These are phyloP conservation scores for Nemotelus nigrinus DNA, from an alignment of 2,888 invertebrate genomes.

Conservation along the genomic window DNA sequence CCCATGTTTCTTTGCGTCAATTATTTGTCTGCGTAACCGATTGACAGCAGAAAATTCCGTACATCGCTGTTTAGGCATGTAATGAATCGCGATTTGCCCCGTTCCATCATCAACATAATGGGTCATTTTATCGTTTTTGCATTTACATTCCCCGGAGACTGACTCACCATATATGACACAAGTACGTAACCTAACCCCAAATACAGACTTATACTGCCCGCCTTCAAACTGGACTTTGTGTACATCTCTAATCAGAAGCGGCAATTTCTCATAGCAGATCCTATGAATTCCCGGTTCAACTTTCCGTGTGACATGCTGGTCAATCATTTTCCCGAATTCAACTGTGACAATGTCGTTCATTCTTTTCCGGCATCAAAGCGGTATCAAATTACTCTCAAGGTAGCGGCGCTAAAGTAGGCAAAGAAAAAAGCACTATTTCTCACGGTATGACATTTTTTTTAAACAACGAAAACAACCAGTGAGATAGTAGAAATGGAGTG, in stretches of 20 bases:
- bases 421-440: too few species aligned
- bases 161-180: conserved; percentile 48
- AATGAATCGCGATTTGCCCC: conserved; percentile 46
- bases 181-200: conserved; percentile 42
- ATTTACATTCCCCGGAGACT: conserved; percentile 10
- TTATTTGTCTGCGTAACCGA: not conserved
- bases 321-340: too few species aligned
- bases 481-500: too few species aligned
- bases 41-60: not conserved
- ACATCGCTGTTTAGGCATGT: not conserved
- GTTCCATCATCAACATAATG: conserved; percentile 52
- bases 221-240: conserved; percentile 23
- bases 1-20: not conserved
- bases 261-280: conserved; percentile 8
- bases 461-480: too few species aligned
- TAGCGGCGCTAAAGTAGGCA: too few species aligned
- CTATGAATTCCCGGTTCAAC: too few species aligned
- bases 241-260: conserved; percentile 50
- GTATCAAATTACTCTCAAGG: too few species aligned
- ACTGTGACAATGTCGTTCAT: too few species aligned
- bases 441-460: too few species aligned
- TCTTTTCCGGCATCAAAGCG: too few species aligned
- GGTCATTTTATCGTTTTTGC: not conserved
- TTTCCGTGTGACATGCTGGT: not conserved
- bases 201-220: conserved; percentile 29